Conservation (phyloP, 2,113 vertebrate species). For the Labeo rohita region DNA sequence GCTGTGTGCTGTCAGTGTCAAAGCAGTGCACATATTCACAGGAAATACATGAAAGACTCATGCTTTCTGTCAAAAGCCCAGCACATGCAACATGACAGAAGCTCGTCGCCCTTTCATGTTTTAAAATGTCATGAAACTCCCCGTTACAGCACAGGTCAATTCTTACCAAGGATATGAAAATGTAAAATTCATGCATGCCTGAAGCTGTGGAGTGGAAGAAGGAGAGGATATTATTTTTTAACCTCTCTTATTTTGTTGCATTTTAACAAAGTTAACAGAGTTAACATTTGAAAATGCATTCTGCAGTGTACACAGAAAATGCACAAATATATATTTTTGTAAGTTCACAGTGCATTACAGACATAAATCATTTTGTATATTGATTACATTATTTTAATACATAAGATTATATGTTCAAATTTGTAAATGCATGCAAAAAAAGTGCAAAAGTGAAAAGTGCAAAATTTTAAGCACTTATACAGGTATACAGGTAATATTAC, state of each 20-base stretch:
- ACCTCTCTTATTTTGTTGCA: not conserved
- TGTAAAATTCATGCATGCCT: not conserved
- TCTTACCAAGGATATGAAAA: not conserved
- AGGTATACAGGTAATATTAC: no score
- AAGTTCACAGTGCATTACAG: not conserved
- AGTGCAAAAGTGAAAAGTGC: no score
- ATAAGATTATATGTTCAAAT: no score
- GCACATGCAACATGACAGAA: not conserved
- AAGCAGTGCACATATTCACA: not conserved
- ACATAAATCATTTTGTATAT: not conserved
- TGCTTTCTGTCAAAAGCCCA: not conserved
- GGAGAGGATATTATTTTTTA: not conserved
- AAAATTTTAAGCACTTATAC: no score
- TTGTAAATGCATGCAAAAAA: no score
- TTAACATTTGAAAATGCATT: not conserved
- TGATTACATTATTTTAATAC: no score
- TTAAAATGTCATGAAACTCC: not conserved
- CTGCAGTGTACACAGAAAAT: not conserved
- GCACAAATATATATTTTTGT: not conserved
- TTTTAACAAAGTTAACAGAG: not conserved
- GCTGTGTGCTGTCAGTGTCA: not conserved
- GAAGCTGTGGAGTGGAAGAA: not conserved
- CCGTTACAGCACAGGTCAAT: not conserved
- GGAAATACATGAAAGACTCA: not conserved
- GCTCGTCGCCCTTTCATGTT: not conserved